phyloP scores from a whole-genome alignment of 1,140 invertebrate species.

The Drosophila rufa region DNA sequence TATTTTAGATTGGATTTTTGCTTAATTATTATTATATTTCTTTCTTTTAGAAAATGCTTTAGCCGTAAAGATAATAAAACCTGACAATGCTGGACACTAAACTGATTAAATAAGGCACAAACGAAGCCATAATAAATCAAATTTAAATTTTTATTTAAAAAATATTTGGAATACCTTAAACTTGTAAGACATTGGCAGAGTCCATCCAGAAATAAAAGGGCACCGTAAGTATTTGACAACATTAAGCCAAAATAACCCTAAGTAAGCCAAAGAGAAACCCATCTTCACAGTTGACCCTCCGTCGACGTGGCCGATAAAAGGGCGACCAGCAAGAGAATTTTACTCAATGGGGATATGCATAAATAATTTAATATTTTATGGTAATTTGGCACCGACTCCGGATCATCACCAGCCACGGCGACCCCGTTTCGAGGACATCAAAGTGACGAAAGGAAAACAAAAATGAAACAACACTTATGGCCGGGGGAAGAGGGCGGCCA shows the following conservation, averaged over 20 bases:
- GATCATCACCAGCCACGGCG: background rate
- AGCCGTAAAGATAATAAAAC: background rate
- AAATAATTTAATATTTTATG: constrained; percentile 81
- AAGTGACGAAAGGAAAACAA: constrained; percentile 39
- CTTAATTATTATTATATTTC: too few species aligned
- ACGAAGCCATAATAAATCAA: background rate
- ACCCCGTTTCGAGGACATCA: constrained; percentile 31
- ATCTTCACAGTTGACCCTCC: constrained; percentile 24
- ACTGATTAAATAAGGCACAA: background rate
- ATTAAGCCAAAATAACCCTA: constrained; percentile 30
- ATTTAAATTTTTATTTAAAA: background rate
- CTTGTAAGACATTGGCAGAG: background rate
- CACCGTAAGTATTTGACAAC: constrained; percentile 23
- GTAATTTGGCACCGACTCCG: constrained; percentile 49
- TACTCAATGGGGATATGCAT: constrained; percentile 59
- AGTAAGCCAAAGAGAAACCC: constrained; percentile 14
- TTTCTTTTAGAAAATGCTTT: background rate
- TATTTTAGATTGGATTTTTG: too few species aligned
- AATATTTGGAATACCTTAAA: background rate
- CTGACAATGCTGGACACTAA: background rate
- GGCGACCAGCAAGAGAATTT: constrained; percentile 32
- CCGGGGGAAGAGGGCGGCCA: constrained; percentile 7
- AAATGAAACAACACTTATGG: constrained; percentile 52
- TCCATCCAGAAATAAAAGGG: background rate
- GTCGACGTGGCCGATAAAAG: constrained; percentile 21